Evolutionary conservation across 53 echinoderm and acorn worm genomes (phyloP).

Genomic region (Apostichopus leukothele): DNA sequence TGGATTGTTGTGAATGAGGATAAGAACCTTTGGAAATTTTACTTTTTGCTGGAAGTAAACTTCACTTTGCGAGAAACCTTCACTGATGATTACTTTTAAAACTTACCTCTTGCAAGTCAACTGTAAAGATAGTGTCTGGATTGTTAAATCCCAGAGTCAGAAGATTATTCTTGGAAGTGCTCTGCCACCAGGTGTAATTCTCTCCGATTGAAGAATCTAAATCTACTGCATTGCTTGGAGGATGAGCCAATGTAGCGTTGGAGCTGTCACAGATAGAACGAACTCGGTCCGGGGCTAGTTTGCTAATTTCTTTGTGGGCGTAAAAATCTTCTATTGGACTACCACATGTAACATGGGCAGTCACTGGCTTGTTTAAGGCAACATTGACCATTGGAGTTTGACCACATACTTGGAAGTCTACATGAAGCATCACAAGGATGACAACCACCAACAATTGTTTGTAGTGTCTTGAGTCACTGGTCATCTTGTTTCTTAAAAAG

Average conservation of each 20-base stretch:
- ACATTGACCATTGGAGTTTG: slow-evolving; percentile 68
- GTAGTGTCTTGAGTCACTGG: background rate
- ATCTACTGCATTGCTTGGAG: slow-evolving; percentile 81
- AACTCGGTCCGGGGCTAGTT: background rate
- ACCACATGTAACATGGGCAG: slow-evolving; percentile 82
- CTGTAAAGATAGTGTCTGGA: slow-evolving; percentile 68
- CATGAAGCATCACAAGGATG: background rate
- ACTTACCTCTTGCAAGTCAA: slow-evolving; percentile 85
- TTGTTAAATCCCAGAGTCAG: slow-evolving; percentile 39
- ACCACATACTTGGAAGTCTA: background rate
- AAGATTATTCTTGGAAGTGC: slow-evolving; percentile 71
- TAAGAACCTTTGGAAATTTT: no score
- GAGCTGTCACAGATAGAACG: slow-evolving; percentile 63
- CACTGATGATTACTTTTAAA: background rate
- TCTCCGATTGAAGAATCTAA: slow-evolving; percentile 57
- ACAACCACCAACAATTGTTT: background rate
- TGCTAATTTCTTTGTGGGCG: slow-evolving; percentile 52
- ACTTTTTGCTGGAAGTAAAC: no score
- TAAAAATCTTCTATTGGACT: slow-evolving; percentile 58
- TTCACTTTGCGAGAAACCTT: no score
- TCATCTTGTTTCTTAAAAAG: background rate
- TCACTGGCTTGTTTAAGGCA: slow-evolving; percentile 83
- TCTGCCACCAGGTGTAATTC: slow-evolving; percentile 96
- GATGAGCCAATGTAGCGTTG: slow-evolving; percentile 62
- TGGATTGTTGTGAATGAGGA: no score